phyloP scores from a whole-genome alignment of 2,888 invertebrate species.

The Rhyacophila evoluta region DNA sequence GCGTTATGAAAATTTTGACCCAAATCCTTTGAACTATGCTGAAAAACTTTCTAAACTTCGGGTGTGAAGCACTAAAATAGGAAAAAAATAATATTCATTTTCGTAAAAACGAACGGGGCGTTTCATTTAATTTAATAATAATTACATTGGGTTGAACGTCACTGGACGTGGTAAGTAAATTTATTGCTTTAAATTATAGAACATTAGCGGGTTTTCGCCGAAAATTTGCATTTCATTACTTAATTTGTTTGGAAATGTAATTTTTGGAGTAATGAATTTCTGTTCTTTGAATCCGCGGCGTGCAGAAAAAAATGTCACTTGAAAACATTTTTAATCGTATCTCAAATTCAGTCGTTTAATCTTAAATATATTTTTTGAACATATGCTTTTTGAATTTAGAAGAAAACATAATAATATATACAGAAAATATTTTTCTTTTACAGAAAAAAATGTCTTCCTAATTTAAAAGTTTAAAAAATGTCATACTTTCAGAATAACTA shows the following conservation, averaged over 20 bases:
- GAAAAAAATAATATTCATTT: background rate
- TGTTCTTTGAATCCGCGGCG: background rate
- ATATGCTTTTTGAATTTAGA: too few species aligned
- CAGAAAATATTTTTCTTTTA: too few species aligned
- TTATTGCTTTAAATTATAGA: slow-evolving; percentile 44
- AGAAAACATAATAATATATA: too few species aligned
- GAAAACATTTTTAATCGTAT: background rate
- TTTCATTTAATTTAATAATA: slow-evolving; percentile 15
- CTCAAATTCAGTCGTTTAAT: too few species aligned
- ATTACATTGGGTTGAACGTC: slow-evolving; percentile 9
- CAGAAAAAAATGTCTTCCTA: too few species aligned
- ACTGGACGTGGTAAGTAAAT: slow-evolving; percentile 23
- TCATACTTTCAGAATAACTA: too few species aligned
- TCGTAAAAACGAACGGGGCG: background rate
- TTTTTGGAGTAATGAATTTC: slow-evolving; percentile 19
- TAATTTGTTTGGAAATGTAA: background rate
- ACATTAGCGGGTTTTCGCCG: slow-evolving; percentile 39
- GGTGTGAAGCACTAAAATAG: background rate
- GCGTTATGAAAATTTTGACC: background rate
- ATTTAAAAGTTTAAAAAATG: too few species aligned
- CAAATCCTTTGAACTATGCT: slow-evolving; percentile 5
- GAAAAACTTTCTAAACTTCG: background rate
- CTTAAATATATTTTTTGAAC: too few species aligned
- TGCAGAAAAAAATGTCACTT: background rate
- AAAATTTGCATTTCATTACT: slow-evolving; percentile 46